Conservation (phyloP, 1,140 invertebrate species). For the Zaprionus africanus region DNA sequence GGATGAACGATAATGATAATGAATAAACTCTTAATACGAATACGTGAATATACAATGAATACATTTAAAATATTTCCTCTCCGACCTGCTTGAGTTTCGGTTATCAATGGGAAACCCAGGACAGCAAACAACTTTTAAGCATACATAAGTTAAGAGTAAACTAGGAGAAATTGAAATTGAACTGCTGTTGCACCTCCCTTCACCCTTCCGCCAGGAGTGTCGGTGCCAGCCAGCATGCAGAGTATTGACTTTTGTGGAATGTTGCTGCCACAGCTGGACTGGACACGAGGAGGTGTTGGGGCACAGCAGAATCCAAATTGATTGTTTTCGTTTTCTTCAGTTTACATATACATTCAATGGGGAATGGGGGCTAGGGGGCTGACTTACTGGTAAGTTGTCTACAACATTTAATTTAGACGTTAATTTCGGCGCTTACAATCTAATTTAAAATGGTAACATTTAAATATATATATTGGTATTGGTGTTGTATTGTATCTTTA, state of each 20-base stretch:
- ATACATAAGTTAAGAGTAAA: slow-evolving; percentile 27
- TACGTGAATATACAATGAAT: slow-evolving; percentile 23
- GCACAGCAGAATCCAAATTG: background rate
- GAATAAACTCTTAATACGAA: slow-evolving; percentile 22
- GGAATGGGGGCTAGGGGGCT: background rate
- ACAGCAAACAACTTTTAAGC: background rate
- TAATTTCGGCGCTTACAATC: slow-evolving; percentile 63
- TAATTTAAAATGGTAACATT: slow-evolving; percentile 80
- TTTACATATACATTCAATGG: slow-evolving; percentile 21
- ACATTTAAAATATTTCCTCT: slow-evolving; percentile 30
- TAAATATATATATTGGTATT: slow-evolving; percentile 55
- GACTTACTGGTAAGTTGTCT: slow-evolving; percentile 45
- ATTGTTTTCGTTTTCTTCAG: slow-evolving; percentile 7
- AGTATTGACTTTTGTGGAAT: slow-evolving; percentile 53
- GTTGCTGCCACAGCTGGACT: slow-evolving; percentile 35
- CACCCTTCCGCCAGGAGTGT: background rate
- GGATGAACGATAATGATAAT: slow-evolving; percentile 18
- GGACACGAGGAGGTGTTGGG: background rate
- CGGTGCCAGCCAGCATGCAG: slow-evolving; percentile 2
- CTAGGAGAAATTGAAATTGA: background rate
- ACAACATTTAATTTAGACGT: slow-evolving; percentile 77
- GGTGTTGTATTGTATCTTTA: slow-evolving; percentile 37
- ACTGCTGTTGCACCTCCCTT: background rate
- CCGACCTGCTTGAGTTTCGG: slow-evolving; percentile 21
- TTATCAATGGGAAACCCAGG: slow-evolving; percentile 35